Percentiles rank a stretch among this genome's conserved stretches.
Conservation (phyloP, 2,888 invertebrate species). For the Habroteleia sp. region DNA sequence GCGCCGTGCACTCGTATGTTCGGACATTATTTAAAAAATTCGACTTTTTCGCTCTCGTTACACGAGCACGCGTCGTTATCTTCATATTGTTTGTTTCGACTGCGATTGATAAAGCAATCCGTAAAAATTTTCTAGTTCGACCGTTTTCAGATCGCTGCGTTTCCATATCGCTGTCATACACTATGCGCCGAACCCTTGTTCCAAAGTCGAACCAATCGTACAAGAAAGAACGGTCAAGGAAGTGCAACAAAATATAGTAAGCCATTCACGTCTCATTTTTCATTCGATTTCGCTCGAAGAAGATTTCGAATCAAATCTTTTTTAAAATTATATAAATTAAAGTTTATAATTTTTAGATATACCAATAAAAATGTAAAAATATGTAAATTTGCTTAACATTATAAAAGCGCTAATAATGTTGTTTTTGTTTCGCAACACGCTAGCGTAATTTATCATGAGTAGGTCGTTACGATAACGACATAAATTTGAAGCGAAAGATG, state of each 20-base stretch:
- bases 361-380: too few species aligned
- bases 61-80: constrained; percentile 63
- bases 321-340: constrained; percentile 8
- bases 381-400: too few species aligned
- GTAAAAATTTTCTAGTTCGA: constrained; percentile 33
- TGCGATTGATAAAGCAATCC: constrained; percentile 44
- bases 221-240: constrained; percentile 59
- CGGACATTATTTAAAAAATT: constrained; percentile 47
- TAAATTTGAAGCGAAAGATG: constrained; percentile 20
- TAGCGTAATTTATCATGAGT: constrained; percentile 15
- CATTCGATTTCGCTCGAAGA: constrained; percentile 4
- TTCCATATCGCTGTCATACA: constrained; percentile 23
- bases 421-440: constrained; percentile 2
- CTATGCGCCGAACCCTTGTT: constrained; percentile 9
- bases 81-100: constrained; percentile 70
- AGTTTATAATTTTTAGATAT: too few species aligned
- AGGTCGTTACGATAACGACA: constrained; percentile 31
- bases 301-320: constrained; percentile 10
- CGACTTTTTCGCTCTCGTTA: constrained; percentile 54
- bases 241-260: constrained; percentile 19
- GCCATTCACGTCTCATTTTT: constrained; percentile 13
- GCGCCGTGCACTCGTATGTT: constrained; percentile 34
- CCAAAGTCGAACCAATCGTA: constrained; percentile 34
- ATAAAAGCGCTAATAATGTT: too few species aligned
- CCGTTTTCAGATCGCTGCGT: constrained; percentile 34